Conservation (phyloP, 2,113 vertebrate genomes). For the Pelecanoides urinatrix region DNA sequence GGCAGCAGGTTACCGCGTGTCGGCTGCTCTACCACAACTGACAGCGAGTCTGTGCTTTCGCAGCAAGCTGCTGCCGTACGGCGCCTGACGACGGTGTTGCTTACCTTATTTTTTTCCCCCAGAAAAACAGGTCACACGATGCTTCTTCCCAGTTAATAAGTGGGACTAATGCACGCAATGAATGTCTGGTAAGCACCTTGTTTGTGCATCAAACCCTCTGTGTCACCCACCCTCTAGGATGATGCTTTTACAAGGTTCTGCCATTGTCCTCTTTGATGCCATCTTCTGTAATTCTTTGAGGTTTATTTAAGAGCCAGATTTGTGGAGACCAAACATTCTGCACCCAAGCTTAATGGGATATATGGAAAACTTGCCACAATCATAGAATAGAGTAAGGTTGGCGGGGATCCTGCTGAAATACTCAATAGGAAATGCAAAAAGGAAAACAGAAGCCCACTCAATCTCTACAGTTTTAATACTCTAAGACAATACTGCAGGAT, state of each 20-base stretch:
- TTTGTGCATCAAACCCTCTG: neutral
- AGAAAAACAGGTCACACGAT: neutral
- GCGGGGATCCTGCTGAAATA: neutral
- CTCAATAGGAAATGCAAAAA: neutral
- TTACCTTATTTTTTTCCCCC: neutral
- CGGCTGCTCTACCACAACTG: neutral
- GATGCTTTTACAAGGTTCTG: too few relatives aligned
- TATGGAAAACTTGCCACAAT: neutral
- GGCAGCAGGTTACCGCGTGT: neutral
- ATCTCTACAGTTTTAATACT: neutral
- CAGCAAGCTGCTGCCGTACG: neutral
- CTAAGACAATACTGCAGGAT: neutral
- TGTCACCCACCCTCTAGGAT: neutral
- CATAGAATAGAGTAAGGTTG: neutral
- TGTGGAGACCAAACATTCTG: neutral
- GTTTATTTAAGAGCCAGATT: neutral
- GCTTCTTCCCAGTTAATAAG: fast-evolving
- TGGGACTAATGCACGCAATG: too few relatives aligned
- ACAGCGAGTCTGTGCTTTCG: neutral
- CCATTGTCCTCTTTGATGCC: neutral
- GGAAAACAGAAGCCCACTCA: neutral
- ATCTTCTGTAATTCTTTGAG: neutral
- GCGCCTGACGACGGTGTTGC: fast-evolving
- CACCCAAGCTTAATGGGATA: neutral
- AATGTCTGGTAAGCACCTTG: neutral